Percentiles rank a stretch among this genome's conserved stretches.
Evolutionary conservation across 2,113 vertebrate genomes (phyloP).

Genomic region (Sinosuthora webbiana): DNA sequence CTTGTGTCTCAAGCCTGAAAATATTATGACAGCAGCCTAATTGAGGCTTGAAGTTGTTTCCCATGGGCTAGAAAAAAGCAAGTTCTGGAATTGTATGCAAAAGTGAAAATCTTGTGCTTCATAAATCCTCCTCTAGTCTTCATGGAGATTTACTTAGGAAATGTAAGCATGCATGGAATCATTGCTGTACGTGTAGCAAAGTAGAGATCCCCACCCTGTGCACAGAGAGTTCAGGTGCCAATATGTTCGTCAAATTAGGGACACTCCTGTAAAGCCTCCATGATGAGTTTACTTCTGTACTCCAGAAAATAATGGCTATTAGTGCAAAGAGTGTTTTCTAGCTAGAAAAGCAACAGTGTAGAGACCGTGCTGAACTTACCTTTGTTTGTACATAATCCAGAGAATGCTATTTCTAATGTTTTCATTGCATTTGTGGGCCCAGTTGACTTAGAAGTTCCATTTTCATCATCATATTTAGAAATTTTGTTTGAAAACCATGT

Average conservation of each 20-base stretch:
- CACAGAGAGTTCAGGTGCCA: background rate
- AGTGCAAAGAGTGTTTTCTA: background rate
- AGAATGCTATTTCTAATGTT: background rate
- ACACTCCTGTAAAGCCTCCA: background rate
- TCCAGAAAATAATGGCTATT: background rate
- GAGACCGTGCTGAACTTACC: background rate
- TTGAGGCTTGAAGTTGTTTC: background rate
- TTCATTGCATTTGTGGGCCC: background rate
- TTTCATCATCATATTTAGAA: background rate
- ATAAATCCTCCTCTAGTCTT: background rate
- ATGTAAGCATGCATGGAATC: background rate
- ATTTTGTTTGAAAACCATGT: background rate
- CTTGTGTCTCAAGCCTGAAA: background rate
- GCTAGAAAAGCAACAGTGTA: fast-evolving
- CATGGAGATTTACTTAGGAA: background rate
- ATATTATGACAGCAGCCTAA: background rate
- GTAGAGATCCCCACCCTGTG: background rate
- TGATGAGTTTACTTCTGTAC: background rate
- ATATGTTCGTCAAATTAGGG: background rate
- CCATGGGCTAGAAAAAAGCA: background rate
- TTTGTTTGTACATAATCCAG: background rate
- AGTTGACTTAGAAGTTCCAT: background rate
- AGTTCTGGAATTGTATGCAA: background rate
- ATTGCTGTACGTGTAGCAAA: background rate
- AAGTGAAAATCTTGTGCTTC: background rate